Evolutionary conservation across 2,888 invertebrate genomes (phyloP), one percentile per base, ranked within the genome.

Genomic region (Laspeyria flexula): DNA sequence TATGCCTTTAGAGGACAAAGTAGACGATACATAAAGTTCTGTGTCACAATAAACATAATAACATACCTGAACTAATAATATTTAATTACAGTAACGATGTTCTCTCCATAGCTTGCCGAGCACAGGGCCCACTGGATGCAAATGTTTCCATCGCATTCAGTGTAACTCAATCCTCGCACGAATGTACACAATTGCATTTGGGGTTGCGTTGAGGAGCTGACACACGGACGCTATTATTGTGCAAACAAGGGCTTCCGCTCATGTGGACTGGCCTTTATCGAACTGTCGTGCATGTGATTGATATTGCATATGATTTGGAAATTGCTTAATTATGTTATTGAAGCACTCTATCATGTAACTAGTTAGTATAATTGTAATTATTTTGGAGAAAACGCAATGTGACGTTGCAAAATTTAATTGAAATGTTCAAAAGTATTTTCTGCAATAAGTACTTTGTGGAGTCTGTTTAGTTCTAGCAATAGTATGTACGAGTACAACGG

Each of bases 181-280:
- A 88, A 87, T 90, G 88, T 88, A 90, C 88, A 84, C 90, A 90
- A 90, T 89, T 89, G 90, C 90, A 85, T 87, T 88, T 85, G 83
- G 91, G 90, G 90, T 83, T 83, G 86, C 84, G 86, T 81, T 85
- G 83, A 80, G 75, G 72, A 71, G 74, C 77, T 73, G 76, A 69
- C 76, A 79, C 75, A 78, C 75, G 64, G 79, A 65, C 79, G 75
- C 78, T 84, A 83, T 86, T 86, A 87, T 86, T 85, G 85, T 82
- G 79, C 83, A 86, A 89, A 89, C 85, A 85, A 78, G 79, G 80
- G 83, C 78, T 80, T 75, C 79, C 73, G 71, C 55, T 62, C 70
- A 71, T 79, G 73, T 80, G 77, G 77, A 73, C 77, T 73, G 69
- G 69, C 70, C 77, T 75, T 75, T 77, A 77, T 79, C 68, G 65